A percentile compares a stretch with the other conserved stretches of the same genome.
Conservation (phyloP, 2,888 invertebrate species). For the Odontomyia ornata region DNA sequence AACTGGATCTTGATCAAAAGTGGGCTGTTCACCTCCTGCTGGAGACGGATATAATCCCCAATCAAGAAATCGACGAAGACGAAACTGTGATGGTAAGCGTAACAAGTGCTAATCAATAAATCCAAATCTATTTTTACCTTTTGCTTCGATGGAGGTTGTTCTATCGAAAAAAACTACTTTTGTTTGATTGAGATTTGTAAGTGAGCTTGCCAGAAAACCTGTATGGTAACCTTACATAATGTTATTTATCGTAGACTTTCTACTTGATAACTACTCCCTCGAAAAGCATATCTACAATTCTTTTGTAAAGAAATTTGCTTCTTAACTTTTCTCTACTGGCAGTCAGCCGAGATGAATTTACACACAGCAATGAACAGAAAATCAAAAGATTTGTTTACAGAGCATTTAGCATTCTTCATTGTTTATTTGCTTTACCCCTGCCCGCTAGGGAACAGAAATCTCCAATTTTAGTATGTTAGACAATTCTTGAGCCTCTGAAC, state of each 20-base stretch:
- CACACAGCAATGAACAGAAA: too few relatives aligned
- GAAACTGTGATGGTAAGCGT: conserved; percentile 55
- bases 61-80: conserved; percentile 48
- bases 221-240: not conserved
- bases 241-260: not conserved
- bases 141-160: not conserved
- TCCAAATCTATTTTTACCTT: not conserved
- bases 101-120: not conserved
- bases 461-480: too few relatives aligned
- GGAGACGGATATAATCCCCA: conserved; percentile 59
- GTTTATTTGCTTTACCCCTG: too few relatives aligned
- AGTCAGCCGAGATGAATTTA: too few relatives aligned
- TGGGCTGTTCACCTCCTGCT: conserved; percentile 58
- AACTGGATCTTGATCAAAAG: conserved; percentile 52
- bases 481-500: too few relatives aligned
- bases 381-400: too few relatives aligned
- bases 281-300: too few relatives aligned
- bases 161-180: not conserved
- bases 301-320: too few relatives aligned
- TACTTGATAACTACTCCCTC: not conserved
- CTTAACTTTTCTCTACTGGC: too few relatives aligned
- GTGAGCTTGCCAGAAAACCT: not conserved
- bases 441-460: too few relatives aligned
- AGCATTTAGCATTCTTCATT: too few relatives aligned
- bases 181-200: not conserved